Conservation (phyloP, 2,888 invertebrate species). For the Dione vanillae region DNA sequence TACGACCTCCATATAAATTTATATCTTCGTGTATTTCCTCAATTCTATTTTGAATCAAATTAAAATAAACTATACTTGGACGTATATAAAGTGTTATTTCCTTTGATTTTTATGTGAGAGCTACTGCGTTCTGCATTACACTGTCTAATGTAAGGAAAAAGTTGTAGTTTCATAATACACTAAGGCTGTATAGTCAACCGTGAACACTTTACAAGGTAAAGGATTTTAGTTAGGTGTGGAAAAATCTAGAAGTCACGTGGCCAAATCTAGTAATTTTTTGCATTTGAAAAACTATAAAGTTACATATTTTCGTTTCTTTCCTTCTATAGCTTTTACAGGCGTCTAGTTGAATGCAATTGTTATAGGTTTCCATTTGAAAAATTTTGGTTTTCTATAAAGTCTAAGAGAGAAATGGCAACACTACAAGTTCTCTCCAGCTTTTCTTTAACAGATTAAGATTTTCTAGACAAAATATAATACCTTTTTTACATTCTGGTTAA, state of each 20-base stretch:
- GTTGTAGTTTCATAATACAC: conserved; percentile 59
- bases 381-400: too few relatives aligned
- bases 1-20: conserved; percentile 49
- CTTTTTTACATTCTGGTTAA: too few relatives aligned
- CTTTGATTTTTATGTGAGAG: conserved; percentile 13
- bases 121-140: conserved; percentile 49
- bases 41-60: conserved; percentile 32
- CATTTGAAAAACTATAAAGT: neutral
- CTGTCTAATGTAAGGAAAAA: conserved; percentile 68
- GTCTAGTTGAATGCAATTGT: neutral
- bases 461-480: too few relatives aligned
- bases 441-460: neutral
- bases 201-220: conserved; percentile 56
- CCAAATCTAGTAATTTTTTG: neutral
- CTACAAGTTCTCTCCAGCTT: neutral
- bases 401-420: too few relatives aligned
- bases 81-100: conserved; percentile 30
- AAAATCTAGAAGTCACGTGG: neutral
- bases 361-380: neutral
- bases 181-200: conserved; percentile 54
- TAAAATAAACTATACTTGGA: conserved; percentile 39
- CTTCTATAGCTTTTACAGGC: too few relatives aligned
- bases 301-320: neutral
- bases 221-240: conserved; percentile 32
- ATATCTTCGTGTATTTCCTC: conserved; percentile 49